Conservation (phyloP, 1,140 invertebrate genomes). For the Drosophila jambulina region DNA sequence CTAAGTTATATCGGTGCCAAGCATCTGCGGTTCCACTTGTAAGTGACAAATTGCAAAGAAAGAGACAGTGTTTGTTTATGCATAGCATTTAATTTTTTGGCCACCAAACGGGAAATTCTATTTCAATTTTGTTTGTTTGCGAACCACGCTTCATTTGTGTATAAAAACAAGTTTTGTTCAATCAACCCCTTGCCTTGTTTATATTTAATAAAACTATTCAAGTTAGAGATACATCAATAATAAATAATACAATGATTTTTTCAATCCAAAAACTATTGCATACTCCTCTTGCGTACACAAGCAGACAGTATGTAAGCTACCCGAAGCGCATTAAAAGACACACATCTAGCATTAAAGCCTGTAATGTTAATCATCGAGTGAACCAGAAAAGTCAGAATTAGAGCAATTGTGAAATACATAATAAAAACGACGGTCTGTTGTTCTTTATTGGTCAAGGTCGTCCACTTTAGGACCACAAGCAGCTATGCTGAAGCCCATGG, state of each 20-base stretch:
- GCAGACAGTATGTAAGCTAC: slow-evolving; percentile 31
- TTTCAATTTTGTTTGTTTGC: slow-evolving; percentile 49
- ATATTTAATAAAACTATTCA: slow-evolving; percentile 70
- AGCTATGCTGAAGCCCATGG: slow-evolving; percentile 56
- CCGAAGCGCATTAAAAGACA: slow-evolving; percentile 60
- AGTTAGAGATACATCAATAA: slow-evolving; percentile 63
- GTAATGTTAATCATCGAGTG: slow-evolving; percentile 54
- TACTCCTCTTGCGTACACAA: slow-evolving; percentile 23
- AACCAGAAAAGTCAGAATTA: slow-evolving; percentile 50
- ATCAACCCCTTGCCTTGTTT: slow-evolving; percentile 63
- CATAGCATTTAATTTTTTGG: slow-evolving; percentile 75
- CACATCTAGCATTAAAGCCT: slow-evolving; percentile 58
- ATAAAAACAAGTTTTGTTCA: slow-evolving; percentile 56
- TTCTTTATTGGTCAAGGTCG: slow-evolving; percentile 41
- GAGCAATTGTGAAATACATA: slow-evolving; percentile 62
- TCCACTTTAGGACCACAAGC: neutral
- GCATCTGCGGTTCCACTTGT: slow-evolving; percentile 70
- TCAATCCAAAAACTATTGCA: slow-evolving; percentile 31
- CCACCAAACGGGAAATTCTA: slow-evolving; percentile 42
- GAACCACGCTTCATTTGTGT: slow-evolving; percentile 46
- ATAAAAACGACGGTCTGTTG: slow-evolving; percentile 42
- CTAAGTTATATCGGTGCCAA: slow-evolving; percentile 76
- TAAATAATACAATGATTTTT: slow-evolving; percentile 48
- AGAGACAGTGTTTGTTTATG: slow-evolving; percentile 61
- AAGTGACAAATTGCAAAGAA: slow-evolving; percentile 34